Evolutionary conservation across 2,113 vertebrate species (phyloP).

Genomic region (Takifugu flavidus): DNA sequence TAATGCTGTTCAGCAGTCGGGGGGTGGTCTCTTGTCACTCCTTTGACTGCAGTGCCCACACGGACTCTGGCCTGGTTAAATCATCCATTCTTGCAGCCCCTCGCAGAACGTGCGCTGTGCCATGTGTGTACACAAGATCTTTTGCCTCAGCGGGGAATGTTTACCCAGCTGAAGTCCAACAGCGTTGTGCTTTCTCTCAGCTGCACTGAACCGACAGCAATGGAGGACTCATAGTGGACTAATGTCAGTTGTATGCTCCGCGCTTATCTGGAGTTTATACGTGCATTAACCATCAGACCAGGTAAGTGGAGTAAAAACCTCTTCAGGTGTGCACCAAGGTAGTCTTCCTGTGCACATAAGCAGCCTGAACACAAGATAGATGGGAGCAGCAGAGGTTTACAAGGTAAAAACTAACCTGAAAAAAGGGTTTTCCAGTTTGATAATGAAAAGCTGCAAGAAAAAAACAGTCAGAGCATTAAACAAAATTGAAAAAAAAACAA

Average conservation of each 20-base stretch:
- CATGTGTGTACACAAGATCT: constrained; percentile 72
- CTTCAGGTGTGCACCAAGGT: neutral
- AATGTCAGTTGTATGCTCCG: constrained; percentile 20
- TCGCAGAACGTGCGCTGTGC: constrained; percentile 55
- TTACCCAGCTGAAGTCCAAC: constrained; percentile 78
- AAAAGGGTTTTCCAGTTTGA: too few relatives aligned
- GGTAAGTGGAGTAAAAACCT: neutral
- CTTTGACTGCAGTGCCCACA: constrained; percentile 49
- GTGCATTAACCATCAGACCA: neutral
- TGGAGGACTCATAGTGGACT: constrained; percentile 39
- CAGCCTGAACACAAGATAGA: neutral
- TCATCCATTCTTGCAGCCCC: constrained; percentile 51
- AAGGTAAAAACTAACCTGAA: constrained; percentile 2
- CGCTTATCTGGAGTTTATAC: neutral
- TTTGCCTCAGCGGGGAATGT: constrained; percentile 71
- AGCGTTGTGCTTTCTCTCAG: constrained; percentile 48
- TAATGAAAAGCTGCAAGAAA: too few relatives aligned
- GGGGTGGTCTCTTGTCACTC: constrained; percentile 44
- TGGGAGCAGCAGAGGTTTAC: constrained; percentile 8
- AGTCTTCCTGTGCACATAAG: neutral
- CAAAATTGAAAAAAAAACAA: neutral
- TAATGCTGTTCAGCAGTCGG: constrained; percentile 26
- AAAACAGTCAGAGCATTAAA: neutral
- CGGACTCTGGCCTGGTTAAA: constrained; percentile 58
- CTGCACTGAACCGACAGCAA: constrained; percentile 58